phyloP scores from a whole-genome alignment of 2,113 vertebrate species.

The Pavo muticus region DNA sequence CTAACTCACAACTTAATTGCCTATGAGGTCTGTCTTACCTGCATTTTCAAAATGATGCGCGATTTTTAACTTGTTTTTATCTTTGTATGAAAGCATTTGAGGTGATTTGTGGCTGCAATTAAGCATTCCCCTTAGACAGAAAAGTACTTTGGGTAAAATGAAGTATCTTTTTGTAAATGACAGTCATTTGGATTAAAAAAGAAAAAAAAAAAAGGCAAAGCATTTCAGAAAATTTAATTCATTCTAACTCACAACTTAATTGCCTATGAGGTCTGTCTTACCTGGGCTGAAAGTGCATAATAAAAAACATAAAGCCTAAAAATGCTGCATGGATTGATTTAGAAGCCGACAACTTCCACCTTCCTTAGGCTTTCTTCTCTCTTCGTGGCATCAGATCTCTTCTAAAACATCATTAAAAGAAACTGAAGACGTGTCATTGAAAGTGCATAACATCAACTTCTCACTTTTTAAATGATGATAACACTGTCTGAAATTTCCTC shows the following conservation, averaged over 20 bases:
- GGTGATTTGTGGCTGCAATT: conserved; percentile 74
- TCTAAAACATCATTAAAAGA: not conserved
- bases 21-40: conserved; percentile 36
- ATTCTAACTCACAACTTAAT: conserved; percentile 61
- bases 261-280: conserved; percentile 40
- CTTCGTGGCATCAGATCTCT: not conserved
- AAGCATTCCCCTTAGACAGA: conserved; percentile 74
- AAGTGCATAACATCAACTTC: not conserved
- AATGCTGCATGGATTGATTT: conserved; percentile 1
- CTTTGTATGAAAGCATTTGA: conserved; percentile 50
- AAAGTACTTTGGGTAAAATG: conserved; percentile 74
- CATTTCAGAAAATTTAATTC: conserved; percentile 66
- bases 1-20: conserved; percentile 60
- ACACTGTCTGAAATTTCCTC: not conserved
- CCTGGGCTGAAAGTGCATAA: not conserved
- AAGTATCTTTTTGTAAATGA: conserved; percentile 70
- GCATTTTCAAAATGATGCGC: conserved; percentile 37
- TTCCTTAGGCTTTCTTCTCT: not conserved
- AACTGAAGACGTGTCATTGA: not conserved
- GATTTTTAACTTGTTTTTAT: conserved; percentile 63
- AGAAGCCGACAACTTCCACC: not conserved
- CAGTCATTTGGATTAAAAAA: conserved; percentile 65
- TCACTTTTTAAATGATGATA: conserved; percentile 13
- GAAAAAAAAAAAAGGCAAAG: not conserved
- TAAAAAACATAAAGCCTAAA: not conserved